Evolutionary conservation across 2,888 invertebrate genomes (phyloP), one percentile per base, ranked within the genome.

Genomic region (Osedax frankpressi): DNA sequence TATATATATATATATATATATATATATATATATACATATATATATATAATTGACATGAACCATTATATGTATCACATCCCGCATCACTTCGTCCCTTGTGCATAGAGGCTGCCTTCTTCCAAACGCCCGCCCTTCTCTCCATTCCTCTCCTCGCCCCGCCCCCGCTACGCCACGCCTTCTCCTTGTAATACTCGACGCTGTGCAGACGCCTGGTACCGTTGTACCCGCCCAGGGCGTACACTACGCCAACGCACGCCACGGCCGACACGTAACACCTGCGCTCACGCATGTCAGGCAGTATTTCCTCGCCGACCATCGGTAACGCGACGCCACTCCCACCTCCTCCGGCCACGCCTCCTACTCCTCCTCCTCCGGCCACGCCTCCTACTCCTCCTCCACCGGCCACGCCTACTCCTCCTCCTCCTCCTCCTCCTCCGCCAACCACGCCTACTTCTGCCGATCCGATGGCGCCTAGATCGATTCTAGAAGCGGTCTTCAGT

Each of bases 1-100:
- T 59, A 59, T n/a, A 59, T 59, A 59, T n/a, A 59, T 59, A 59
- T n/a, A 59, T 59, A 59, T n/a, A 59, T 59, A 59, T n/a, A 59
- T 59, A 59, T n/a, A 59, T 59, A 59, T n/a, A 59, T 59, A 59
- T n/a, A 59, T 59, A 59, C 59, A 59, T 59, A 59, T n/a, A 59
- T 59, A 59, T n/a, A 59, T 59, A n/a, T n/a, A n/a, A n/a, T n/a
- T n/a, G n/a, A n/a, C 19, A 44, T 19, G 6, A 44, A 44, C 44
- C 44, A 19, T 44, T 19, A 44, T 11, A 11, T 11, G 44, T 44
- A 11, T 44, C 44, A 19, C 44, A 44, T 6, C 44, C 44, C 11
- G 44, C 44, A 44, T 44, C 44, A 19, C 44, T 44, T 6, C 44
- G 44, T 44, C 19, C 44, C 44, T 19, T 44, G 11, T 11, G 44